A percentile compares a stretch with the other conserved stretches of the same genome.
These are phyloP conservation scores for Myotis lucifugus DNA, from an alignment of 2,113 vertebrate genomes.

Conservation along the genomic window DNA sequence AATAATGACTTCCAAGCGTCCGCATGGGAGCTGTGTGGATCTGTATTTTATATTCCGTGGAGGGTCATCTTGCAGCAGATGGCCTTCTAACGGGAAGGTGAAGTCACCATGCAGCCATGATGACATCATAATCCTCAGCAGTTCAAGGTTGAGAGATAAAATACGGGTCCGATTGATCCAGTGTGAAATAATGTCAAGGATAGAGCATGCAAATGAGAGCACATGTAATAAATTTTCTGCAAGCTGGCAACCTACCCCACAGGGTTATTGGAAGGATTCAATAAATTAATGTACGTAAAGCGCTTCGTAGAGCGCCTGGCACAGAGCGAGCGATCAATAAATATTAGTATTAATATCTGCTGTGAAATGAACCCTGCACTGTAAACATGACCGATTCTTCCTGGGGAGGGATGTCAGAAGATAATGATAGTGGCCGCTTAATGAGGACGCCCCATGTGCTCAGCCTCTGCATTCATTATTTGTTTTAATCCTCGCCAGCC, in stretches of 20 bases:
- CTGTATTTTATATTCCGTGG: not conserved
- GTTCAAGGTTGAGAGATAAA: constrained; percentile 2
- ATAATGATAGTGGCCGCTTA: not conserved
- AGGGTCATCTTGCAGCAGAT: not conserved
- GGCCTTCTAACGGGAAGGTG: not conserved
- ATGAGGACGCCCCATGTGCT: not conserved
- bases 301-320: not conserved
- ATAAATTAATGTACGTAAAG: constrained; percentile 42
- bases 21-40: not conserved
- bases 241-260: not conserved
- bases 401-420: not conserved
- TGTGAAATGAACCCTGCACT: not conserved
- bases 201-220: constrained; percentile 35
- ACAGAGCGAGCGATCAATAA: constrained; percentile 23
- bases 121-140: not conserved
- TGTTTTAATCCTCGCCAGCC: not conserved
- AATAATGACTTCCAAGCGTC: not conserved
- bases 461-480: not conserved
- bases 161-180: not conserved
- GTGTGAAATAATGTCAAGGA: constrained; percentile 14
- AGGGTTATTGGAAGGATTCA: constrained; percentile 30
- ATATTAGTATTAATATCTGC: constrained; percentile 44
- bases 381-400: not conserved
- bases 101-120: not conserved
- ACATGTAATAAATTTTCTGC: not conserved